Evolutionary conservation across 1,140 invertebrate species (phyloP).

Genomic region (Scaptodrosophila lebanonensis): DNA sequence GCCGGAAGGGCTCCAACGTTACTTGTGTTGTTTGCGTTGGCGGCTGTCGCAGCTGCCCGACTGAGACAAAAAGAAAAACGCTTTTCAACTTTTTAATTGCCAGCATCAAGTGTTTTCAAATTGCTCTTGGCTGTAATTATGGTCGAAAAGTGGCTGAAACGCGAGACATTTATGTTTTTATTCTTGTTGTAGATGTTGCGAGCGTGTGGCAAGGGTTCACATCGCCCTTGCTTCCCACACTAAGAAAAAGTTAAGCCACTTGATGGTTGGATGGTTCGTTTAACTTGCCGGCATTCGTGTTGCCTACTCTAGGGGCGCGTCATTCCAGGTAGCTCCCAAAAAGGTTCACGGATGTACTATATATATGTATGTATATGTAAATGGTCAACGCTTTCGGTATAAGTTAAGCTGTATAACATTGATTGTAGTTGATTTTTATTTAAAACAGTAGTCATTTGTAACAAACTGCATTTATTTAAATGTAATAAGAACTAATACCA

Average conservation of each 20-base stretch:
- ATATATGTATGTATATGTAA: too few species aligned
- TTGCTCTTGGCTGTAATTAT: constrained; percentile 74
- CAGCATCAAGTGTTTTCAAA: constrained; percentile 74
- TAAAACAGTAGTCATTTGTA: too few species aligned
- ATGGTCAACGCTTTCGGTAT: constrained; percentile 12
- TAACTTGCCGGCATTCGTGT: constrained; percentile 13
- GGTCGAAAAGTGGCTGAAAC: constrained; percentile 69
- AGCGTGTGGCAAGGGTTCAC: constrained; percentile 48
- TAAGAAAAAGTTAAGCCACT: constrained; percentile 60
- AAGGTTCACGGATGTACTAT: constrained; percentile 15
- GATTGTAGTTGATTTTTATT: too few species aligned
- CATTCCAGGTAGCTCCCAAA: constrained; percentile 3
- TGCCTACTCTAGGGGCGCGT: constrained; percentile 24
- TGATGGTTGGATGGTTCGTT: constrained; percentile 44
- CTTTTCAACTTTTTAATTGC: constrained; percentile 75
- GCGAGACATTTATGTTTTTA: constrained; percentile 72
- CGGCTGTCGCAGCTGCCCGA: constrained; percentile 4
- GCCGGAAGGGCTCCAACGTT: constrained; percentile 36
- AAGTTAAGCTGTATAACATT: constrained; percentile 6
- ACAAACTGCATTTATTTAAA: too few species aligned
- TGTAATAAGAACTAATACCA: too few species aligned
- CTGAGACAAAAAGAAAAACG: constrained; percentile 59
- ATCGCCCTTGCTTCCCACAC: constrained; percentile 4
- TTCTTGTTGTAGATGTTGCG: too few species aligned
- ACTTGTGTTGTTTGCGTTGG: not conserved